These are phyloP conservation scores for Phrynocephalus vlangalii DNA, from an alignment of 2,797 vertebrate genomes.

Conservation along the genomic window DNA sequence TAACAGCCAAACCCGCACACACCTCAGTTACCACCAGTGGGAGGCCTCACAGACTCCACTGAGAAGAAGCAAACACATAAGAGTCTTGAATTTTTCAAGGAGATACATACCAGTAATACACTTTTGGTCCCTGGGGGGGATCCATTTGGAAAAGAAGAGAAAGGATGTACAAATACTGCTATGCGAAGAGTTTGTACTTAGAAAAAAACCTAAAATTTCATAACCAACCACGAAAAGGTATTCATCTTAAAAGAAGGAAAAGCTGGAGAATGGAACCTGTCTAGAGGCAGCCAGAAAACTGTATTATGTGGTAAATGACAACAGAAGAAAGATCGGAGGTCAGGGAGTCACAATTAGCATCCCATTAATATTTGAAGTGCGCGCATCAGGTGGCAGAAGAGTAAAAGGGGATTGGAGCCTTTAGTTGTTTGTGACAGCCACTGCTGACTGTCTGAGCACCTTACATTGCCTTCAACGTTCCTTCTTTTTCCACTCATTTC, in stretches of 20 bases:
- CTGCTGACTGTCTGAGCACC: slow-evolving; percentile 29
- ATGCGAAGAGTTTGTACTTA: background rate
- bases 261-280: background rate
- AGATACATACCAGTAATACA: slow-evolving; percentile 23
- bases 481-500: background rate
- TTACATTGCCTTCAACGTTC: background rate
- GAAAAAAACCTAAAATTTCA: background rate
- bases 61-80: slow-evolving; percentile 12
- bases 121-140: background rate
- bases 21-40: background rate
- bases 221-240: background rate
- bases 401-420: slow-evolving; percentile 45
- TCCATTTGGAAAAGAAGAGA: slow-evolving; percentile 7
- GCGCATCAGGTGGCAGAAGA: slow-evolving; percentile 66
- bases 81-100: background rate
- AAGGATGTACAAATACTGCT: background rate
- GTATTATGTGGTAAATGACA: slow-evolving; percentile 26
- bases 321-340: slow-evolving; percentile 30
- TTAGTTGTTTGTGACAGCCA: slow-evolving; percentile 50
- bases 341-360: slow-evolving; percentile 41
- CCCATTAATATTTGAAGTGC: slow-evolving; percentile 68
- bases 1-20: background rate
- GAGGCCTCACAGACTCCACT: background rate
- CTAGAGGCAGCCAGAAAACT: slow-evolving; percentile 10
- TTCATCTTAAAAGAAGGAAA: background rate